Conservation (phyloP, 2,888 invertebrate species). For the Malthinus flaveolus region DNA sequence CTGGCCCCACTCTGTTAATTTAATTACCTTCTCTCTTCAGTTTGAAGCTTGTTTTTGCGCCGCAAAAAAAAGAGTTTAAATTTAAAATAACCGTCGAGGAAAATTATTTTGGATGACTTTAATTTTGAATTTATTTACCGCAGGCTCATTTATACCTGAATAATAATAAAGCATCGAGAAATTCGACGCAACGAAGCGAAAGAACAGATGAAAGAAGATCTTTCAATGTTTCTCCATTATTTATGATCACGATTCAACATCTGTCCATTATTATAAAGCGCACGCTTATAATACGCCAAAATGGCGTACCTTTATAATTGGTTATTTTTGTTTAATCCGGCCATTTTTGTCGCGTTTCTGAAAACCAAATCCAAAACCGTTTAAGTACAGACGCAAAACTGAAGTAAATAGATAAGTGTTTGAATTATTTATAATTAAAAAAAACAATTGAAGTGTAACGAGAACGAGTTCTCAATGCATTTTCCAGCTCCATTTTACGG, state of each 20-base stretch:
- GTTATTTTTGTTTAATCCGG: conserved; percentile 10
- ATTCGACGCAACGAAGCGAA: conserved; percentile 44
- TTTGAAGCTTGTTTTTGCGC: too few relatives aligned
- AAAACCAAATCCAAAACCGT: not conserved
- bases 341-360: not conserved
- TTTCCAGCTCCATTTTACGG: too few relatives aligned
- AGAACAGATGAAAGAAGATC: conserved; percentile 46
- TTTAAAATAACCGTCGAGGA: too few relatives aligned
- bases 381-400: too few relatives aligned
- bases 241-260: conserved; percentile 45
- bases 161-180: conserved; percentile 37
- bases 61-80: too few relatives aligned
- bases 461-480: too few relatives aligned
- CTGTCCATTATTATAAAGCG: conserved; percentile 39
- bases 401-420: too few relatives aligned
- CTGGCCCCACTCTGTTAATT: too few relatives aligned
- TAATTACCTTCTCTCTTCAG: too few relatives aligned
- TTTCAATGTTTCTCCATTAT: conserved; percentile 48
- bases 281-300: conserved; percentile 38
- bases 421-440: too few relatives aligned
- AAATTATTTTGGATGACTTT: too few relatives aligned
- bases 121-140: conserved; percentile 34
- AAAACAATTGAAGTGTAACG: too few relatives aligned
- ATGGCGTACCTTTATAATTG: conserved; percentile 7
- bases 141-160: conserved; percentile 33